These are phyloP conservation scores for Xylocopa sonorina DNA, from an alignment of 1,140 invertebrate species.

Conservation along the genomic window DNA sequence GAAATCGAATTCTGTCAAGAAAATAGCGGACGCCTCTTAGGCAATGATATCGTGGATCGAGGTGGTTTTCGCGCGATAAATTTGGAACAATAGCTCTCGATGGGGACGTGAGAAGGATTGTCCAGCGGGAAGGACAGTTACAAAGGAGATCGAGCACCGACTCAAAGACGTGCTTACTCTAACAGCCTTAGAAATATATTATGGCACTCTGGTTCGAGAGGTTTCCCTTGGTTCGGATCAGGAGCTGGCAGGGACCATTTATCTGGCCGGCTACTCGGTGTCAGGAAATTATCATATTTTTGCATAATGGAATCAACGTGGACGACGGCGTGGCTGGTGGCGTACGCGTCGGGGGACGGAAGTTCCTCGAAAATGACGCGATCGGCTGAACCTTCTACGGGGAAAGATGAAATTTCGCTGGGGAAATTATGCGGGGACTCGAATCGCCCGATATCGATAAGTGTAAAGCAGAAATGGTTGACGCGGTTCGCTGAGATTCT, in stretches of 20 bases:
- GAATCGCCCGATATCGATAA: conserved; percentile 22
- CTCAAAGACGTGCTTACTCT: conserved; percentile 21
- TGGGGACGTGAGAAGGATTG: not conserved
- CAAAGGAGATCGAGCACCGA: conserved; percentile 20
- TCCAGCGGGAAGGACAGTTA: conserved; percentile 24
- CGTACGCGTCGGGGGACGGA: not conserved
- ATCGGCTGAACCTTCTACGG: conserved; percentile 15
- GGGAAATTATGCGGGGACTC: conserved; percentile 10
- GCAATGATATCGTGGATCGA: not conserved
- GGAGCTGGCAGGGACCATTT: conserved; percentile 64
- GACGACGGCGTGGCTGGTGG: not conserved
- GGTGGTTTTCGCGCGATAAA: conserved; percentile 19
- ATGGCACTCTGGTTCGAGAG: conserved; percentile 27
- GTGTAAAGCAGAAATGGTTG: conserved; percentile 2
- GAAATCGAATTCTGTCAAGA: not conserved
- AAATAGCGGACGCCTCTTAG: conserved; percentile 7
- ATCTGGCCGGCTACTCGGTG: conserved; percentile 51
- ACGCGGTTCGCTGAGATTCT: not conserved
- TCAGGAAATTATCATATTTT: conserved; percentile 74
- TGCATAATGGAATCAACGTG: conserved; percentile 74
- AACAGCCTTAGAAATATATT: conserved; percentile 57
- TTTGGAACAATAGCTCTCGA: conserved; percentile 14
- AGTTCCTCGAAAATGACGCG: conserved; percentile 14
- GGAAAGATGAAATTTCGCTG: conserved; percentile 14
- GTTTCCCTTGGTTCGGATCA: conserved; percentile 52